Conservation (phyloP, 2,888 invertebrate genomes). For the Nomada lathburiana region DNA sequence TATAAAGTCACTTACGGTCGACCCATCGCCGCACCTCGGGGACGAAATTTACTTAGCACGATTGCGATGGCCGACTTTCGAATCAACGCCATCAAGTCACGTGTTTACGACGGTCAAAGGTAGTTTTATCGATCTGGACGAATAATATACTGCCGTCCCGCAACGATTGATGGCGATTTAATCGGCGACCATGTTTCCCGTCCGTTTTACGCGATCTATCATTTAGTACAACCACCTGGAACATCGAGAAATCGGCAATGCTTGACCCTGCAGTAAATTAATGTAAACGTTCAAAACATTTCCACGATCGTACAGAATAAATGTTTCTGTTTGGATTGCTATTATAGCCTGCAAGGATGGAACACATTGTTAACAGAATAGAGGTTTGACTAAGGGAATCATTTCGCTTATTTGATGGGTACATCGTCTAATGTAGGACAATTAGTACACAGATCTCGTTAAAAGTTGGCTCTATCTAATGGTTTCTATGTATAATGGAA, state of each 20-base stretch:
- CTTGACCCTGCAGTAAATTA: too few species aligned
- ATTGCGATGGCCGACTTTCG: conserved; percentile 52
- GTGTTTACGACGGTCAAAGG: conserved; percentile 33
- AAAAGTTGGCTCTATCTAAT: too few species aligned
- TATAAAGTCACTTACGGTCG: background rate
- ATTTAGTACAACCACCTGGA: too few species aligned
- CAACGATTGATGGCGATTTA: background rate
- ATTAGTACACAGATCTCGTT: background rate
- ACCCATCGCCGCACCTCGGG: conserved; percentile 3
- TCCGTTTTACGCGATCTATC: background rate
- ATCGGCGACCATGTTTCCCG: background rate
- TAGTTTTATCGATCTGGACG: conserved; percentile 15
- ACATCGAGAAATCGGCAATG: background rate
- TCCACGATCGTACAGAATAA: too few species aligned
- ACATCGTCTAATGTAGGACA: background rate
- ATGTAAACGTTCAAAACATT: background rate
- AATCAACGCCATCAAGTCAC: conserved; percentile 29
- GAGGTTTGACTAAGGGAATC: background rate
- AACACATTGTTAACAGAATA: background rate
- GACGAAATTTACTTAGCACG: conserved; percentile 52
- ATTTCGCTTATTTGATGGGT: background rate
- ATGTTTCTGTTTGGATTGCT: too few species aligned
- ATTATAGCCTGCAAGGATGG: background rate
- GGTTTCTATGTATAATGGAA: too few species aligned
- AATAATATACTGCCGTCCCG: background rate